These are phyloP conservation scores for Muntiacus reevesi DNA, from an alignment of 2,113 vertebrate genomes.

Conservation along the genomic window DNA sequence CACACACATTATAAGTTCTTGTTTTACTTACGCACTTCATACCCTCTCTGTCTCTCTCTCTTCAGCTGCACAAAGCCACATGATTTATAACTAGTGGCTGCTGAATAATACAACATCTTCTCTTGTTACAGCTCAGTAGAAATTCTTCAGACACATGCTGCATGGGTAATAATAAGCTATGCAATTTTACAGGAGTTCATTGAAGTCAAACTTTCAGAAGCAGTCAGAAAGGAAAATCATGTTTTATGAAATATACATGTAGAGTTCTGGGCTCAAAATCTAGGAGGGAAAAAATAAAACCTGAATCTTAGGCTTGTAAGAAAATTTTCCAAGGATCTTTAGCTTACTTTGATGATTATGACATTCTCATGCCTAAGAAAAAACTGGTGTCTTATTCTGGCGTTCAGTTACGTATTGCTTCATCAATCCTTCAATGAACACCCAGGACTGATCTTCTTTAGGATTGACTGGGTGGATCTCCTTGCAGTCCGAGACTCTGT, in stretches of 20 bases:
- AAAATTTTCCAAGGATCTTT: conserved; percentile 30
- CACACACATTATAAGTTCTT: conserved; percentile 36
- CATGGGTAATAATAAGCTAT: neutral
- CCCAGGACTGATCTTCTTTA: too few species aligned
- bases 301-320: neutral
- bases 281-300: neutral
- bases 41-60: neutral
- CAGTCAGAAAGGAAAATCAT: conserved; percentile 22
- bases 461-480: too few species aligned
- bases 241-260: conserved; percentile 34
- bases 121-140: conserved; percentile 11
- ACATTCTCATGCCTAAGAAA: neutral
- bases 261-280: conserved; percentile 17
- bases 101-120: conserved; percentile 37
- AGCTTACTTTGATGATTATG: neutral
- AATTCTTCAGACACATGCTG: neutral
- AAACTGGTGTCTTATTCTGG: neutral
- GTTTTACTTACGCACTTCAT: conserved; percentile 40
- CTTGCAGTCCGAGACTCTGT: too few species aligned
- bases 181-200: neutral
- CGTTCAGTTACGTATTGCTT: too few species aligned
- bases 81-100: neutral
- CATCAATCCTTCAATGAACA: too few species aligned
- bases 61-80: neutral
- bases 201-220: conserved; percentile 38